Conservation (phyloP, 1,140 invertebrate genomes). For the Globodera rostochiensis region DNA sequence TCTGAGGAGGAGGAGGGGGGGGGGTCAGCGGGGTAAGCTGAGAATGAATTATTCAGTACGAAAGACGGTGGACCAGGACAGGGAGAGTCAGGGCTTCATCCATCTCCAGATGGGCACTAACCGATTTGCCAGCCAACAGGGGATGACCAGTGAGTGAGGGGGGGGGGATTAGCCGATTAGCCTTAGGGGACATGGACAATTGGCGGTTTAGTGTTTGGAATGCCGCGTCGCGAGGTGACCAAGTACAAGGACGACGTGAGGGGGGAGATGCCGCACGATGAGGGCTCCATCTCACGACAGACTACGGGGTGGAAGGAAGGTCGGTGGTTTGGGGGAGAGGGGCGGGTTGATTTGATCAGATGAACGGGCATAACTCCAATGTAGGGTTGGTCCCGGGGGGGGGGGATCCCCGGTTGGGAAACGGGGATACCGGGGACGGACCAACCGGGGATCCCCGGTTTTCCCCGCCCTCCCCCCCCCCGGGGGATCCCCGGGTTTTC, state of each 20-base stretch:
- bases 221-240: conserved; percentile 65
- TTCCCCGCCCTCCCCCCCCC: no score
- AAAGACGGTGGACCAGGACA: conserved; percentile 63
- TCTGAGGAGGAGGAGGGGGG: conserved; percentile 23
- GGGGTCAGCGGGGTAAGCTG: background rate
- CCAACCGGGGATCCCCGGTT: no score
- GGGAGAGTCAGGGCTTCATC: conserved; percentile 65
- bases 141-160: conserved; percentile 54
- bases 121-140: conserved; percentile 62
- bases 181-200: background rate
- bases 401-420: no score
- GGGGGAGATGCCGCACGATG: conserved; percentile 65
- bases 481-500: no score
- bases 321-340: conserved; percentile 8
- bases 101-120: conserved; percentile 65
- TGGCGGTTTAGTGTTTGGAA: conserved; percentile 52
- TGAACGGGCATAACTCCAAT: no score
- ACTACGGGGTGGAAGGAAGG: conserved; percentile 65
- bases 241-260: conserved; percentile 65
- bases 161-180: background rate
- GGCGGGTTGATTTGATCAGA: background rate
- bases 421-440: background rate
- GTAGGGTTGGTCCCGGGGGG: no score
- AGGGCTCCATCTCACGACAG: conserved; percentile 58
- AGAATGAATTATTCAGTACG: conserved; percentile 46